Conservation (phyloP, 2,113 vertebrate species). For the Pseudolaguvia tuberculata region DNA sequence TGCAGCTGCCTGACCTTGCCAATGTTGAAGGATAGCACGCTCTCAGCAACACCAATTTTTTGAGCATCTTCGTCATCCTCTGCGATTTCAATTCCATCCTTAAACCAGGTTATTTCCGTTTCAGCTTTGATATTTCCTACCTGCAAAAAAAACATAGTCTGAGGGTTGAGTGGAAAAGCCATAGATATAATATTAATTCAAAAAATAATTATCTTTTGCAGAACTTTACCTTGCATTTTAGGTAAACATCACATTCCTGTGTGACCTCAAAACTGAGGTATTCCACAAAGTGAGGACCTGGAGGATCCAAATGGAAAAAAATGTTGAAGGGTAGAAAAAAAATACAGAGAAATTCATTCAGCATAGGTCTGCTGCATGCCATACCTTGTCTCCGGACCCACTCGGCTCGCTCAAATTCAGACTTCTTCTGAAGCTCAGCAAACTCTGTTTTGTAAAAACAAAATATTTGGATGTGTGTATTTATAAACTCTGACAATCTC, state of each 20-base stretch:
- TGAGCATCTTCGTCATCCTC: constrained; percentile 86
- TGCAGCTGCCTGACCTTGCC: constrained; percentile 78
- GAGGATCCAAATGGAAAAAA: constrained; percentile 25
- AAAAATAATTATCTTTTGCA: background rate
- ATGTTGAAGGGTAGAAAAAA: background rate
- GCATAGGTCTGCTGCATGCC: background rate
- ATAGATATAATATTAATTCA: constrained; percentile 29
- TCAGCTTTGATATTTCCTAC: constrained; percentile 91
- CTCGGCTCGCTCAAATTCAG: constrained; percentile 89
- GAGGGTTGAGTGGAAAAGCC: background rate
- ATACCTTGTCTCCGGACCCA: constrained; percentile 97
- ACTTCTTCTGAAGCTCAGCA: constrained; percentile 88
- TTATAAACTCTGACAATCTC: too few relatives aligned
- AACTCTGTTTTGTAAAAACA: constrained; percentile 72
- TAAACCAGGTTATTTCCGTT: constrained; percentile 90
- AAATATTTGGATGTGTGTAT: background rate
- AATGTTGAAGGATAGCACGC: constrained; percentile 86
- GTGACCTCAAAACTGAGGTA: constrained; percentile 91
- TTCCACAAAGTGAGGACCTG: constrained; percentile 97
- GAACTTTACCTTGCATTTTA: constrained; percentile 88
- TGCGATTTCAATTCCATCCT: constrained; percentile 86
- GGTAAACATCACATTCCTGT: constrained; percentile 81
- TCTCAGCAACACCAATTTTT: constrained; percentile 75
- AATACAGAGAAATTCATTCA: background rate
- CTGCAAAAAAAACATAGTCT: constrained; percentile 60